A percentile compares a stretch with the other conserved stretches of the same genome.
Evolutionary conservation across 2,888 invertebrate species (phyloP).

Genomic region (Sphecodes monilicornis): DNA sequence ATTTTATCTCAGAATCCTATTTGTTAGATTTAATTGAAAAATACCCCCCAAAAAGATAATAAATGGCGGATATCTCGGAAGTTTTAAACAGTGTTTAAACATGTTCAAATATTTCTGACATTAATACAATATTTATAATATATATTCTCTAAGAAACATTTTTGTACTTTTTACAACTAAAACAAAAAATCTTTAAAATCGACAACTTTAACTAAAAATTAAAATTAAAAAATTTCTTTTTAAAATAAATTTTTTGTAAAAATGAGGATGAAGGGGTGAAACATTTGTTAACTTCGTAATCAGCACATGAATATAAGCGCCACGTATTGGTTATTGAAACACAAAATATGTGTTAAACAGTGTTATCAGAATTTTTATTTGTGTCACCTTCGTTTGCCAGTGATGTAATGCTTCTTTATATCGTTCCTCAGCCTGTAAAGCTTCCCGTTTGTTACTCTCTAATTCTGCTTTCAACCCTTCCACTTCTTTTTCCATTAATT

Average conservation of each 20-base stretch:
- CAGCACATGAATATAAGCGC: neutral
- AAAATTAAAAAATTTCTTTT: neutral
- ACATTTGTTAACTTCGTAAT: neutral
- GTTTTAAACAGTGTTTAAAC: neutral
- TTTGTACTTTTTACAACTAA: neutral
- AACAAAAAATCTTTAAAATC: neutral
- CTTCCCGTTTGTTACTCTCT: constrained; percentile 84
- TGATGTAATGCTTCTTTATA: constrained; percentile 77
- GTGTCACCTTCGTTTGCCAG: constrained; percentile 79
- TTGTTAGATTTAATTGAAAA: neutral
- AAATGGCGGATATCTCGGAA: neutral
- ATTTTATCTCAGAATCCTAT: neutral
- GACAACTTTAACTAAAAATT: neutral
- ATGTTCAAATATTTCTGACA: neutral
- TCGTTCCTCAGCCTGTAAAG: constrained; percentile 76
- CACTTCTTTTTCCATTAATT: constrained; percentile 86
- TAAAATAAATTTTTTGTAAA: neutral
- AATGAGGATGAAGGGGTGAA: neutral
- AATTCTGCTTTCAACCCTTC: constrained; percentile 85
- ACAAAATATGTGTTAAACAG: neutral
- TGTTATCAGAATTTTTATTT: constrained; percentile 15
- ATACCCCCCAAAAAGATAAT: neutral
- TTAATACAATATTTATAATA: neutral
- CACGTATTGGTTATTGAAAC: neutral
- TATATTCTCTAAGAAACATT: neutral